A percentile compares a stretch with the other conserved stretches of the same genome.
Evolutionary conservation across 2,113 vertebrate genomes (phyloP).

Genomic region (Indri indri): DNA sequence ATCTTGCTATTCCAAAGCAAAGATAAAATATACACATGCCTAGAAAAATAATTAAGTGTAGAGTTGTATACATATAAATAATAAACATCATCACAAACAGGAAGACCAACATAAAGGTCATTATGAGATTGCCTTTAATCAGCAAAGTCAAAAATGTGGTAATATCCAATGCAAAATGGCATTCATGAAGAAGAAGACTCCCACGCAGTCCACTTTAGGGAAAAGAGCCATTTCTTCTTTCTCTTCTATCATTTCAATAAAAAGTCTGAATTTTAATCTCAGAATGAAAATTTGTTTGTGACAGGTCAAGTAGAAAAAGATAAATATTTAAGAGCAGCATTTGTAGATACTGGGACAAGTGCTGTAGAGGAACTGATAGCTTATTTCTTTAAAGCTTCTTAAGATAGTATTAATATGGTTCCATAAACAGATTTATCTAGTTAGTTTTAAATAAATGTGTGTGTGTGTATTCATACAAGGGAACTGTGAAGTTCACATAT

Average conservation of each 20-base stretch:
- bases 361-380: not conserved
- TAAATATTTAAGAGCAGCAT: constrained; percentile 28
- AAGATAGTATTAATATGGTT: not conserved
- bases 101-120: not conserved
- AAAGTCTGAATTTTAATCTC: constrained; percentile 1
- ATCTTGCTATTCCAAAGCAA: not conserved
- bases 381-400: constrained; percentile 6
- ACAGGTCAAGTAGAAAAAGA: not conserved
- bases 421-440: not conserved
- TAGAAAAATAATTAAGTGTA: not conserved
- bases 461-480: not conserved
- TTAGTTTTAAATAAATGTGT: not conserved
- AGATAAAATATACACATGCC: not conserved
- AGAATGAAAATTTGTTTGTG: not conserved
- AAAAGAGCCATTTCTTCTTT: not conserved
- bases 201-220: not conserved
- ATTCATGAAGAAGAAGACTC: not conserved
- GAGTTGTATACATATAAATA: not conserved
- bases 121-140: not conserved
- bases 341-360: not conserved
- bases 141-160: not conserved
- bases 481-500: not conserved
- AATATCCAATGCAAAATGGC: not conserved
- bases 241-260: constrained; percentile 7
- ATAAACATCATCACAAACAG: not conserved